Percentiles rank a stretch among this genome's conserved stretches.
Evolutionary conservation across 2,113 vertebrate genomes (phyloP).

Genomic region (Ranitomeya variabilis): DNA sequence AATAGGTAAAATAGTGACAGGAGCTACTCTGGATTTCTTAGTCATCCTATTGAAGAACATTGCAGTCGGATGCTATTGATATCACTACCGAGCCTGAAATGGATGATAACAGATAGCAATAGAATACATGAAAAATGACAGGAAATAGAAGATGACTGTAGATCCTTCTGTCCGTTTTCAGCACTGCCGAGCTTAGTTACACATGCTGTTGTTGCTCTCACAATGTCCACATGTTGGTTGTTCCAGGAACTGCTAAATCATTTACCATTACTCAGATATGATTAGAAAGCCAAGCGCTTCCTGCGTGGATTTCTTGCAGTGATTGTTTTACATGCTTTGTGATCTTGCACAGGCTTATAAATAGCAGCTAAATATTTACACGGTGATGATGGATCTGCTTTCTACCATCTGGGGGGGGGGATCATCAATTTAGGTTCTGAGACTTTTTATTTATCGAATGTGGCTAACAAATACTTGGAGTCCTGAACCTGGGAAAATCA

Average conservation of each 20-base stretch:
- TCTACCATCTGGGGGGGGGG: background rate
- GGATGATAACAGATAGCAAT: background rate
- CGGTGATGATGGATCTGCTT: background rate
- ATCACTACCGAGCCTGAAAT: background rate
- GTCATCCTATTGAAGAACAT: too few species aligned
- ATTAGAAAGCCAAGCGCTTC: conserved; percentile 22
- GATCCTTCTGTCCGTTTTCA: background rate
- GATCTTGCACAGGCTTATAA: conserved; percentile 14
- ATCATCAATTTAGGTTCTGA: background rate
- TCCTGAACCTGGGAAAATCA: background rate
- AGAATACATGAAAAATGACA: background rate
- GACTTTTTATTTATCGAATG: background rate
- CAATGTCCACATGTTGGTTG: conserved; percentile 6
- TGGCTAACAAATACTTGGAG: background rate
- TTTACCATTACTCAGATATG: conserved; percentile 12
- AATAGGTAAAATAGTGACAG: background rate
- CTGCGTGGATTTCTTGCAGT: background rate
- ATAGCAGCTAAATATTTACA: conserved; percentile 40
- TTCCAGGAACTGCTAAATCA: conserved; percentile 25
- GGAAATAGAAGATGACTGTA: background rate
- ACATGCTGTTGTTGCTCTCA: background rate
- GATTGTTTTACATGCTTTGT: background rate
- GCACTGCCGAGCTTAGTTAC: background rate
- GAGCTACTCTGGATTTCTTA: background rate
- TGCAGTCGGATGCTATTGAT: too few species aligned